These are phyloP conservation scores for Drosophila fulvimacula DNA, from an alignment of 2,888 invertebrate species.

Conservation along the genomic window DNA sequence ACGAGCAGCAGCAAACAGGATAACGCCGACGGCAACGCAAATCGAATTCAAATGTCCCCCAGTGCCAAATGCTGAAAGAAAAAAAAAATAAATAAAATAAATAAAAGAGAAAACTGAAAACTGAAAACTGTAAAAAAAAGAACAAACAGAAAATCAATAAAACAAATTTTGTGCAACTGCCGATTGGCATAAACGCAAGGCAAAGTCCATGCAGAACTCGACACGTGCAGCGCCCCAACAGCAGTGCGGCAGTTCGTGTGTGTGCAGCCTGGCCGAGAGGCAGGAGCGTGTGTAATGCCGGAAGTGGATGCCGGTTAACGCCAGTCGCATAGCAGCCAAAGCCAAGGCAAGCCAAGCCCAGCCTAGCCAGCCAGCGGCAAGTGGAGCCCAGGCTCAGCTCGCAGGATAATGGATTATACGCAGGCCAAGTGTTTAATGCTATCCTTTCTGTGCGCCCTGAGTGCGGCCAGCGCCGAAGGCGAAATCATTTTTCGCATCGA, in stretches of 20 bases:
- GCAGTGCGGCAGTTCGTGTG: constrained; percentile 13
- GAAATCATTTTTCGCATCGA: constrained; percentile 84
- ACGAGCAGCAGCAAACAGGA: constrained; percentile 23
- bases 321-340: constrained; percentile 11
- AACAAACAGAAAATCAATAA: constrained; percentile 27
- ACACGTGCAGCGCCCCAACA: constrained; percentile 6
- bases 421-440: constrained; percentile 74
- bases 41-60: constrained; percentile 43
- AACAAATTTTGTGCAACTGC: constrained; percentile 13
- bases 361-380: constrained; percentile 23
- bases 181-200: constrained; percentile 1
- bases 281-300: constrained; percentile 40
- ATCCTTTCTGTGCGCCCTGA: constrained; percentile 73
- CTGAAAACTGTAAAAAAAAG: neutral
- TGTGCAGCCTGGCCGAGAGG: constrained; percentile 13
- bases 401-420: constrained; percentile 81
- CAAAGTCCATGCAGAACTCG: constrained; percentile 44
- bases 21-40: constrained; percentile 39
- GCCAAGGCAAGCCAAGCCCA: constrained; percentile 4
- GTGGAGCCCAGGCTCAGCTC: constrained; percentile 30
- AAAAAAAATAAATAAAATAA: no score
- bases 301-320: constrained; percentile 33
- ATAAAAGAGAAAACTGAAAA: neutral
- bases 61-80: constrained; percentile 3
- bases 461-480: constrained; percentile 70